Evolutionary conservation across 2,113 vertebrate genomes (phyloP).

Genomic region (Corythornis vintsioides): DNA sequence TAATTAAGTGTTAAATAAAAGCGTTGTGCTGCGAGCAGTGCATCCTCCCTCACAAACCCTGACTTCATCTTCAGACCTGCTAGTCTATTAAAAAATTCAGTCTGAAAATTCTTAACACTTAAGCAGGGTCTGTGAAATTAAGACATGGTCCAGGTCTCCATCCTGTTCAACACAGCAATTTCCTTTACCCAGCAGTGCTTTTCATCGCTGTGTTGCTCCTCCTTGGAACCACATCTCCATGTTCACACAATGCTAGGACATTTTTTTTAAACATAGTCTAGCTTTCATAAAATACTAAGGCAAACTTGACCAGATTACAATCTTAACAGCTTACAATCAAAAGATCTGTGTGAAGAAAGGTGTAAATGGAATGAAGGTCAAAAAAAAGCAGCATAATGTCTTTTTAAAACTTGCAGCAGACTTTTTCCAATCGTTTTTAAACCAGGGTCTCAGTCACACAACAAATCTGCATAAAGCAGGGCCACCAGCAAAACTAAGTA

Average conservation of each 20-base stretch:
- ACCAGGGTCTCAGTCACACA: neutral
- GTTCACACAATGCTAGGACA: neutral
- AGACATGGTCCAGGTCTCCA: slow-evolving; percentile 60
- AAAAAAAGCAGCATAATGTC: neutral
- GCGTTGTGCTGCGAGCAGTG: slow-evolving; percentile 3
- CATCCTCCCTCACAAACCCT: slow-evolving; percentile 56
- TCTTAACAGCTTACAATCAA: neutral
- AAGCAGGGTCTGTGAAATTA: slow-evolving; percentile 32
- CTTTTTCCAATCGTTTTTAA: neutral
- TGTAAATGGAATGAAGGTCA: neutral
- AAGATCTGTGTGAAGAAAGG: neutral
- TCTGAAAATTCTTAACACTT: slow-evolving; percentile 49
- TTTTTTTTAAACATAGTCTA: neutral
- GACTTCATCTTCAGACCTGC: slow-evolving; percentile 55
- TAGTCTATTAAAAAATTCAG: slow-evolving; percentile 50
- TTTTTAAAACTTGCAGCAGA: neutral
- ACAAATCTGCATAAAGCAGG: neutral
- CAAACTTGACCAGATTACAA: neutral
- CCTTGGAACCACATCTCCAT: slow-evolving; percentile 57
- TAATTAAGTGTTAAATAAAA: slow-evolving; percentile 71
- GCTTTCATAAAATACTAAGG: neutral
- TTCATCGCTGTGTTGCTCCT: slow-evolving; percentile 65
- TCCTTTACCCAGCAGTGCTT: slow-evolving; percentile 42
- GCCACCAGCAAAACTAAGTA: neutral
- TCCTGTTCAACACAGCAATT: slow-evolving; percentile 30